phyloP scores from a whole-genome alignment of 2,113 vertebrate species.

The Oryzias melastigma region DNA sequence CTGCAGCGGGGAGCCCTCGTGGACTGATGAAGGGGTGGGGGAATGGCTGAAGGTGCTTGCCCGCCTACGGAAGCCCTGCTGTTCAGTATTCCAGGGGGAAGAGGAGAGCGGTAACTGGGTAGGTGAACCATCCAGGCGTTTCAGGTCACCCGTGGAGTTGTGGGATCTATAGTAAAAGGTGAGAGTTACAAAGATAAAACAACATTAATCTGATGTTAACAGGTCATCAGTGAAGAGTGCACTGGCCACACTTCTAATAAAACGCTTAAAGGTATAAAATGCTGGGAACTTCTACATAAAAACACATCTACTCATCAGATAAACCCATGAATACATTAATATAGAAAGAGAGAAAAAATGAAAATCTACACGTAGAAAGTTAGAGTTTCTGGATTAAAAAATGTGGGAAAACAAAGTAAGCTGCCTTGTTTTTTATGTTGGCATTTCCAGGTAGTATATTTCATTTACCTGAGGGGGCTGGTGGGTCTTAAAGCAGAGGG shows the following conservation, averaged over 20 bases:
- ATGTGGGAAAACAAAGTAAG: too few species aligned
- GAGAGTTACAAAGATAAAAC: background rate
- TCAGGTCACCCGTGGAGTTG: slow-evolving; percentile 84
- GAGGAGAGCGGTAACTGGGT: slow-evolving; percentile 38
- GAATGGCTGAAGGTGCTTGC: slow-evolving; percentile 90
- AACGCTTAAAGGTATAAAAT: background rate
- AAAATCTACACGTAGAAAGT: too few species aligned
- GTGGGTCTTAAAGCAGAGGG: slow-evolving; percentile 49
- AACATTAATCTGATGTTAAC: background rate
- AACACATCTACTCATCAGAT: too few species aligned
- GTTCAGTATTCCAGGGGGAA: slow-evolving; percentile 56
- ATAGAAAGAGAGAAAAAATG: too few species aligned
- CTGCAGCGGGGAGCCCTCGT: slow-evolving; percentile 51
- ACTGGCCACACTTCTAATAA: too few species aligned
- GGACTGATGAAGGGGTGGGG: slow-evolving; percentile 63
- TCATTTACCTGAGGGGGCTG: slow-evolving; percentile 69
- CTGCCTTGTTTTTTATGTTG: too few species aligned
- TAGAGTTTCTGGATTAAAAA: too few species aligned
- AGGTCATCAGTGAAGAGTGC: background rate
- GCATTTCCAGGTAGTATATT: background rate
- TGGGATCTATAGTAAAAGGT: slow-evolving; percentile 60
- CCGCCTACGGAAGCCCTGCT: slow-evolving; percentile 81
- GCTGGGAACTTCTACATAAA: background rate
- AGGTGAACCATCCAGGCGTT: slow-evolving; percentile 57
- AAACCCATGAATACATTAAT: too few species aligned